Conservation (phyloP, 92 coral and sea anemone genomes). For the Pocillopora meandrina region DNA sequence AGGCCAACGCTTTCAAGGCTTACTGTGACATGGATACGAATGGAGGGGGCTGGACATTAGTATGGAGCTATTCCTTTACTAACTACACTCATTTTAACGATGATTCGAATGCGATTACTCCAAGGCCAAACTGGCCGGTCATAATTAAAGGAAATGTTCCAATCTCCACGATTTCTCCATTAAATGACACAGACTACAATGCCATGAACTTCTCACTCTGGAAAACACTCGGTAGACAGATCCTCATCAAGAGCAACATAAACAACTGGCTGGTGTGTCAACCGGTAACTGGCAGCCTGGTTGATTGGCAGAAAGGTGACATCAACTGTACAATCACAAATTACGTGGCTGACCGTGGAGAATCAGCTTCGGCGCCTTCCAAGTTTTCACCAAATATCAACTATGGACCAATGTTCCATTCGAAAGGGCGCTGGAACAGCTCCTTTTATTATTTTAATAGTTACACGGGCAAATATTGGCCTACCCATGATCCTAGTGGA, state of each 20-base stretch:
- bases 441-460: slow-evolving; percentile 61
- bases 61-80: slow-evolving; percentile 31
- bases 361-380: slow-evolving; percentile 1
- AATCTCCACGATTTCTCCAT: slow-evolving; percentile 34
- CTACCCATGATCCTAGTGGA: slow-evolving; percentile 73
- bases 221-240: slow-evolving; percentile 55
- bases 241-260: slow-evolving; percentile 68
- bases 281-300: slow-evolving; percentile 56
- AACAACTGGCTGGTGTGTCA: slow-evolving; percentile 73
- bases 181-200: slow-evolving; percentile 44
- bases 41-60: slow-evolving; percentile 42
- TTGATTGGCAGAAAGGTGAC: slow-evolving; percentile 54
- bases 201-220: slow-evolving; percentile 45
- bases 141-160: background rate
- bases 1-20: slow-evolving; percentile 46
- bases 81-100: background rate
- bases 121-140: slow-evolving; percentile 30
- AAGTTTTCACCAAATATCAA: background rate
- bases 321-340: slow-evolving; percentile 35
- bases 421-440: background rate
- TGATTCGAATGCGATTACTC: slow-evolving; percentile 11
- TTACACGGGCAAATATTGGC: slow-evolving; percentile 52
- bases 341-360: slow-evolving; percentile 35
- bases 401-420: slow-evolving; percentile 14
- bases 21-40: slow-evolving; percentile 59